Conservation (phyloP, 2,113 vertebrate genomes). For the Tyrannus savana region DNA sequence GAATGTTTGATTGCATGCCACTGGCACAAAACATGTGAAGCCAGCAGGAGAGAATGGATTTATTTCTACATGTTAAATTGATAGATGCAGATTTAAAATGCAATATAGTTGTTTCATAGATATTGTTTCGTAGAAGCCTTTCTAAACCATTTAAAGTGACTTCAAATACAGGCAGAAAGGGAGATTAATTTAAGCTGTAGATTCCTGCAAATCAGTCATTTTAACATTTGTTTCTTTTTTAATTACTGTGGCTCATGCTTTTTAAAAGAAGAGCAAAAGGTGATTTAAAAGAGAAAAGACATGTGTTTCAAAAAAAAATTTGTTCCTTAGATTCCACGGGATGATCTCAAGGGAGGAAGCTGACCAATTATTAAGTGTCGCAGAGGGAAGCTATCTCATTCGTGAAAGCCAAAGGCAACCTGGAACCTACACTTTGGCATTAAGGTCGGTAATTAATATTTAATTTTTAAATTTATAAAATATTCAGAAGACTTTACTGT, state of each 20-base stretch:
- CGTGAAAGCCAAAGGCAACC: conserved; percentile 97
- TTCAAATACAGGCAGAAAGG: conserved; percentile 11
- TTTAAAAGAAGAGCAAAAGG: background rate
- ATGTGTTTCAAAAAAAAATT: background rate
- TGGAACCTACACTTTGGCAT: conserved; percentile 96
- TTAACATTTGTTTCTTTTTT: background rate
- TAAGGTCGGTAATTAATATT: conserved; percentile 85
- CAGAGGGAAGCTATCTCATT: conserved; percentile 98
- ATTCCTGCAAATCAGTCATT: background rate
- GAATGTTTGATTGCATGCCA: background rate
- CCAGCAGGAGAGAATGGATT: conserved; percentile 17
- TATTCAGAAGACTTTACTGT: conserved; percentile 38
- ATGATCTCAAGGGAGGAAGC: conserved; percentile 98
- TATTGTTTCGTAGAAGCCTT: background rate
- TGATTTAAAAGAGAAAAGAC: background rate
- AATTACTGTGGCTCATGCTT: background rate
- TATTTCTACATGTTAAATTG: background rate
- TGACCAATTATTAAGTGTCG: conserved; percentile 92
- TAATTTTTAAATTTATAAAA: conserved; percentile 29
- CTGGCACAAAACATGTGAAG: conserved; percentile 1
- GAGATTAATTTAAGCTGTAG: background rate
- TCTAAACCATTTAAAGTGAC: conserved; percentile 3
- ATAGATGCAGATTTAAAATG: background rate
- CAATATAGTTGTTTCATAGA: background rate
- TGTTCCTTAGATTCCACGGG: conserved; percentile 89